Percentiles rank a stretch among this genome's conserved stretches.
Evolutionary conservation across 1,140 invertebrate species (phyloP).

Genomic region (Drosophila micromelanica): DNA sequence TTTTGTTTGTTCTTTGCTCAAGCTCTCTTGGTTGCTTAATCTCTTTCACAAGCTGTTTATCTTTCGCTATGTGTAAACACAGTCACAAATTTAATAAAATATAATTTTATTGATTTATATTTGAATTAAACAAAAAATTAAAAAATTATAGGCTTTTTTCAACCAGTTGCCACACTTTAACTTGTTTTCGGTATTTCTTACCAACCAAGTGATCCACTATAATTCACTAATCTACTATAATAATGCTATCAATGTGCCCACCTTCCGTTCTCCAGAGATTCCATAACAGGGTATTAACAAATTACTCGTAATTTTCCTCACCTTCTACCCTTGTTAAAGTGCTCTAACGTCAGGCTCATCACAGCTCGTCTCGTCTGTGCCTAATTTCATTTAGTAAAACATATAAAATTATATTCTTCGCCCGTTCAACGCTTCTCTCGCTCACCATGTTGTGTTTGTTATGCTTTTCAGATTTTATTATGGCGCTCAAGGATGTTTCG

Average conservation of each 20-base stretch:
- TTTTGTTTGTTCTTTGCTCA: not conserved
- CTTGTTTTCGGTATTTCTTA: not conserved
- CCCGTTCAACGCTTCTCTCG: slow-evolving; percentile 29
- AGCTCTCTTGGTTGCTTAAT: too few species aligned
- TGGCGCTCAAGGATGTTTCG: slow-evolving; percentile 87
- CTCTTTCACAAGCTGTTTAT: too few species aligned
- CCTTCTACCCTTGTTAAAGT: not conserved
- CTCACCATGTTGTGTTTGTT: slow-evolving; percentile 31
- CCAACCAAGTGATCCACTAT: not conserved
- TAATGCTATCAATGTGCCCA: slow-evolving; percentile 8
- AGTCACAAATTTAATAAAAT: too few species aligned
- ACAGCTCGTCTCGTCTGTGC: slow-evolving; percentile 16
- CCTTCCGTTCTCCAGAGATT: not conserved
- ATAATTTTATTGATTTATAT: too few species aligned
- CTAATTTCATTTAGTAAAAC: slow-evolving; percentile 40
- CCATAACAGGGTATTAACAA: slow-evolving; percentile 10
- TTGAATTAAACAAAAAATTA: too few species aligned
- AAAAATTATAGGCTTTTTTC: too few species aligned
- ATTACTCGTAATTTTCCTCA: not conserved
- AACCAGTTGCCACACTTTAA: not conserved
- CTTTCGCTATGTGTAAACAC: too few species aligned
- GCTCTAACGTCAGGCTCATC: not conserved
- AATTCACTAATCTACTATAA: not conserved
- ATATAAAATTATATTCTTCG: slow-evolving; percentile 36
- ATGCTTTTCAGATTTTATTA: slow-evolving; percentile 80